Conservation (phyloP, 2,888 invertebrate genomes). For the Polyploca ridens region DNA sequence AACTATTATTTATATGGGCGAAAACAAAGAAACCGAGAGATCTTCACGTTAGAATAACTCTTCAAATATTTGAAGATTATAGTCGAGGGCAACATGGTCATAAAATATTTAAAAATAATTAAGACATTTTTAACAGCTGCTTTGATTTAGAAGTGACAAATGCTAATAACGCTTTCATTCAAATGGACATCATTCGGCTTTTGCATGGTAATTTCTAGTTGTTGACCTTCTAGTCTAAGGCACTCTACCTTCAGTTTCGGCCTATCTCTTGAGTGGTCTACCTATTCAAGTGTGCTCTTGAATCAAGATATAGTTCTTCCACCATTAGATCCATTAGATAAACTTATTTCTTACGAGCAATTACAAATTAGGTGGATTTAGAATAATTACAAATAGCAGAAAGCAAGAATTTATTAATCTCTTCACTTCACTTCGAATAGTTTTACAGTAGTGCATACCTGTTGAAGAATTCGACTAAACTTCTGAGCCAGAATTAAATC, state of each 20-base stretch:
- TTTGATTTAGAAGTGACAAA: not conserved
- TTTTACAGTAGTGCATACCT: too few species aligned
- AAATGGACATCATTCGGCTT: not conserved
- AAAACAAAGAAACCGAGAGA: not conserved
- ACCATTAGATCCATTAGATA: too few species aligned
- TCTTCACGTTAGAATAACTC: not conserved
- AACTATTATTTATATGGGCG: slow-evolving; percentile 1
- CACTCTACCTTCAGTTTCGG: too few species aligned
- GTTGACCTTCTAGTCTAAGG: too few species aligned
- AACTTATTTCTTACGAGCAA: too few species aligned
- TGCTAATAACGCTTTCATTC: not conserved
- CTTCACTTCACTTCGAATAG: too few species aligned
- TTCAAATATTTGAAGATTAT: not conserved
- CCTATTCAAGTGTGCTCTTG: too few species aligned
- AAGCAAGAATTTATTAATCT: too few species aligned
- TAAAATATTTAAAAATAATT: not conserved
- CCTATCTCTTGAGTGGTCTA: too few species aligned
- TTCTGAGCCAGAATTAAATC: not conserved
- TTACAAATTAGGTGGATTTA: too few species aligned
- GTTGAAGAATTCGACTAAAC: not conserved
- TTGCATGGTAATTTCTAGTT: not conserved
- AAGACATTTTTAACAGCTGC: not conserved
- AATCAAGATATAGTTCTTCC: too few species aligned
- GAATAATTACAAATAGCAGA: too few species aligned
- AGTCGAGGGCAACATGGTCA: not conserved